Conservation (phyloP, 53 echinoderm and acorn worm genomes). For the Apostichopus leukothele region DNA sequence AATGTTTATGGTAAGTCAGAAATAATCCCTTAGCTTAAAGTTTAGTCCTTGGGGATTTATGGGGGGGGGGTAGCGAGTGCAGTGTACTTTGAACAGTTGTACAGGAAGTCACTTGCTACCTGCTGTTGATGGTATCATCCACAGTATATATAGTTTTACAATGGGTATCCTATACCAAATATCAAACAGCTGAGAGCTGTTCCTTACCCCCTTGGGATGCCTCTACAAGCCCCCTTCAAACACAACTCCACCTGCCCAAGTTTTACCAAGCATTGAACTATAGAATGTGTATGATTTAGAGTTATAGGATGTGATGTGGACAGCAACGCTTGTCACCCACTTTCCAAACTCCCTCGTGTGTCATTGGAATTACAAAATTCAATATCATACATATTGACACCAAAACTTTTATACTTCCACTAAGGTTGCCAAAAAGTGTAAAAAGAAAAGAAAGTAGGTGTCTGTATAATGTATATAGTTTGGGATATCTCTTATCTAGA, state of each 20-base stretch:
- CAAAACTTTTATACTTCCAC: background rate
- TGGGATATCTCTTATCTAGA: too few relatives aligned
- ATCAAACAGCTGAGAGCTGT: conserved; percentile 22
- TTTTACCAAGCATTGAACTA: conserved; percentile 5
- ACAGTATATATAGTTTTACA: background rate
- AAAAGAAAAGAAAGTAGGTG: background rate
- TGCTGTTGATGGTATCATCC: background rate
- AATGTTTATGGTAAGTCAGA: background rate
- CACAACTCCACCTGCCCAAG: conserved; percentile 24
- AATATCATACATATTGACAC: background rate
- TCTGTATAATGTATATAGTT: too few relatives aligned
- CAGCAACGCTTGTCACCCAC: background rate
- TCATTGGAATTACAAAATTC: background rate
- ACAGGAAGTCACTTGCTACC: background rate
- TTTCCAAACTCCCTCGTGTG: background rate
- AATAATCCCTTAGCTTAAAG: background rate
- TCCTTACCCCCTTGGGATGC: background rate
- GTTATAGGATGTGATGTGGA: conserved; percentile 17
- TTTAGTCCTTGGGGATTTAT: background rate
- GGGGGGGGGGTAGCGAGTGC: background rate
- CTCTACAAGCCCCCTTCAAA: conserved; percentile 1
- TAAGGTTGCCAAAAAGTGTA: background rate
- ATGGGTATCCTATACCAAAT: background rate
- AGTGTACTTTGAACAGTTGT: conserved; percentile 41
- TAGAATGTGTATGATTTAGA: conserved; percentile 10